These are phyloP conservation scores for Rutpela maculata DNA, from an alignment of 2,888 invertebrate genomes.

Conservation along the genomic window DNA sequence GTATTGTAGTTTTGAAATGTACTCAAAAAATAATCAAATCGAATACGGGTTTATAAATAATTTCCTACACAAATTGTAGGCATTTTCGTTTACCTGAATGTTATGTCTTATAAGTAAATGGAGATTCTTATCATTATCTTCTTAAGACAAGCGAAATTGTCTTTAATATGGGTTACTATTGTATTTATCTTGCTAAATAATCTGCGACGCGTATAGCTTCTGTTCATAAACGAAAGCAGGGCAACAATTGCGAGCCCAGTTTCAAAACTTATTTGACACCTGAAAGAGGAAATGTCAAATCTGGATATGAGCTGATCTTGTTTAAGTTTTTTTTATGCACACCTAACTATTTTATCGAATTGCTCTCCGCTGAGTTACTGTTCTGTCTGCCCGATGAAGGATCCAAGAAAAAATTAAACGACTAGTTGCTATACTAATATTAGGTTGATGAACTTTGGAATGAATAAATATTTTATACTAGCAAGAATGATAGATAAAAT, in stretches of 20 bases:
- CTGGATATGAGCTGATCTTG: constrained; percentile 4
- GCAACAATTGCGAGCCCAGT: neutral
- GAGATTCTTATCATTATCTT: too few relatives aligned
- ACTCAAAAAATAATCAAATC: too few relatives aligned
- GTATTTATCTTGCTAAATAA: constrained; percentile 1
- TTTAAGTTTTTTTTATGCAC: neutral
- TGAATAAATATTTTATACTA: neutral
- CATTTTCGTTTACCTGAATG: too few relatives aligned
- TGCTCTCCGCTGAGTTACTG: constrained; percentile 9
- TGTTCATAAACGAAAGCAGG: neutral
- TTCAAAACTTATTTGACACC: neutral
- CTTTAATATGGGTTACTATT: neutral
- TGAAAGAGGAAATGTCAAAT: constrained; percentile 7
- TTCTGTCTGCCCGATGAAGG: constrained; percentile 8
- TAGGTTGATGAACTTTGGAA: constrained; percentile 7
- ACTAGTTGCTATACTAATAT: neutral
- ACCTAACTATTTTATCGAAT: constrained; percentile 7
- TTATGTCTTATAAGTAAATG: too few relatives aligned
- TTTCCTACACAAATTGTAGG: too few relatives aligned
- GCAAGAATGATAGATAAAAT: neutral
- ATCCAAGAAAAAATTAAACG: constrained; percentile 24
- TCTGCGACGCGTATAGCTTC: neutral
- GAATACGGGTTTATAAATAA: too few relatives aligned
- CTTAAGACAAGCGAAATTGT: too few relatives aligned
- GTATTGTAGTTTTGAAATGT: too few relatives aligned